Base-by-base conservation (phyloP, 2,113 vertebrate species). In the Tapirus terrestris region DNA sequence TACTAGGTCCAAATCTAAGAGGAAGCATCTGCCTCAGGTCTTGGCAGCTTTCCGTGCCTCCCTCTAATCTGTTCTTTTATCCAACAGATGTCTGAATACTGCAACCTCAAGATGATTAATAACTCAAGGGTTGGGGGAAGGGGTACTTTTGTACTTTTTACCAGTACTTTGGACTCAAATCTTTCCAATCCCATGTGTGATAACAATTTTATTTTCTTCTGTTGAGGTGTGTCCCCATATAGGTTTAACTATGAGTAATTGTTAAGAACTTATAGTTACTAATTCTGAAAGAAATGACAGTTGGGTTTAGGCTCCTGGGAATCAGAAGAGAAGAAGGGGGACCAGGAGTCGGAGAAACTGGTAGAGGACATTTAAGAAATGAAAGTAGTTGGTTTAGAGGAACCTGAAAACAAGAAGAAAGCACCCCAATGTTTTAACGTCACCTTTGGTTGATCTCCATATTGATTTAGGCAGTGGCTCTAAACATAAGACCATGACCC, bases 61-160 rank as follows among this genome's bases (percentile, higher is more conserved):
- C 18, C 76, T 97, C 91, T 97, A 89, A 91, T 98, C 82, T 95
- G 79, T 97, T 96, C 45, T 94, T 96, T 94, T 45, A 45, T 93
- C 81, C 48, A 79, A 56, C 94, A 96, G 94, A 96, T 97, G 94
- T 92, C 96, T 96, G 89, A 53, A 72, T 29, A 77, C 77, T 91
- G 79, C 68, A 97, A 68, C 65, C 65, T 92, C 86, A 92, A 60
- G 60, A 94, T 95, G 92, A 98, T 97, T 96, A 96, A 96, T 94
- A 96, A 90, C 76, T 82, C 70, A 48, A 92, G 53, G 79, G 43
- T 25, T 72, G 75, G 77, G 53, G 96, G 43, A 80, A 65, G n/a
- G 72, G 76, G 75, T 18, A 60, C 51, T 72, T 97, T 63, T 90
- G 61, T 94, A 77, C 43, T 82, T 97, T 86, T 60, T 72, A 53